Base-by-base conservation (phyloP, 2,797 vertebrate species). In the Neosalanx taihuensis region DNA sequence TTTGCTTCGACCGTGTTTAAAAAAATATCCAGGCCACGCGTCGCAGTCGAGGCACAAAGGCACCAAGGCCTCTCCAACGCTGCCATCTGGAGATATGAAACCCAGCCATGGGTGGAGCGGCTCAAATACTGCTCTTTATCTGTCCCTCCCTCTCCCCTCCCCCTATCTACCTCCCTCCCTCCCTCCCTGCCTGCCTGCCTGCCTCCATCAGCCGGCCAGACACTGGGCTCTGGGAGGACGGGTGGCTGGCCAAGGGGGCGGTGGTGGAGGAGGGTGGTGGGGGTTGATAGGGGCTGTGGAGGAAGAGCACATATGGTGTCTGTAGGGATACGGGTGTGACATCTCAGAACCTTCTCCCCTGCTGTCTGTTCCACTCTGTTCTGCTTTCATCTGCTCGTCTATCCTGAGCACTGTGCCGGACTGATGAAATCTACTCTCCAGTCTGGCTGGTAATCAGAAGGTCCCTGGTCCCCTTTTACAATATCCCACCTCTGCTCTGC, bases 1-100 rank as follows among this genome's bases (percentile, higher is more conserved):
- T 87, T 84, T 76, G 81, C 84, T 82, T 83, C 77, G 72, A 82
- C 79, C 70, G 84, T 82, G 86, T 86, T 86, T 87, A 84, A 82
- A 89, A n/a, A n/a, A n/a, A n/a, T n/a, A 91, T 86, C 57, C 70
- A 81, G 84, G 83, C 84, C 85, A 89, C 49, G 83, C 74, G 49
- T 79, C 78, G 73, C 41, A 51, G 77, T 73, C 53, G 71, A 78
- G 68, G 63, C 84, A 82, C 76, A 80, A 76, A 85, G 78, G 79
- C 80, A 82, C 69, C 68, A 59, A 81, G 74, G 73, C 79, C 81
- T 81, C 61, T 82, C 76, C 77, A 75, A 66, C 84, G 70, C 67
- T 20, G 76, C 86, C 84, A 89, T 87, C 84, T 88, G 86, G 84
- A 87, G 83, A 87, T 81, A 77, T 79, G 76, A 86, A 83, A 69